These are phyloP conservation scores for Danio kyathit DNA, from an alignment of 2,797 vertebrate species.

Conservation along the genomic window DNA sequence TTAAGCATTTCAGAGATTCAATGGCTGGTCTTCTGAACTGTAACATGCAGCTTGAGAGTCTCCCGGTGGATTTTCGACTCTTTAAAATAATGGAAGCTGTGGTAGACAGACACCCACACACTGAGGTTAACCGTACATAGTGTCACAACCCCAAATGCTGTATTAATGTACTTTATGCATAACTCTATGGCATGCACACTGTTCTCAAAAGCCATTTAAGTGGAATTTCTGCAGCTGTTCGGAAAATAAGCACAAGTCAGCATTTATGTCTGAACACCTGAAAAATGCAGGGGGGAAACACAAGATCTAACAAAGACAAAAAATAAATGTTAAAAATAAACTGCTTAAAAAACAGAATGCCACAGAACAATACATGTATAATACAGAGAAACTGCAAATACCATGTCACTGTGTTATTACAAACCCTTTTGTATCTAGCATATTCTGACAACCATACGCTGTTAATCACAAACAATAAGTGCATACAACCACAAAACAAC, in stretches of 20 bases:
- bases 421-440: too few species aligned
- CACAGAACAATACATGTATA: too few species aligned
- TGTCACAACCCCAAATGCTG: not conserved
- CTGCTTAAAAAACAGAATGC: too few species aligned
- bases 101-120: not conserved
- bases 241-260: not conserved
- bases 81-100: conserved; percentile 13
- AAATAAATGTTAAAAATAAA: not conserved
- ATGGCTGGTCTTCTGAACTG: conserved; percentile 1
- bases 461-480: too few species aligned
- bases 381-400: too few species aligned
- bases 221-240: not conserved
- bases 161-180: not conserved
- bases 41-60: conserved; percentile 4
- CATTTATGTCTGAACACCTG: not conserved
- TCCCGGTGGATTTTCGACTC: not conserved
- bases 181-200: not conserved
- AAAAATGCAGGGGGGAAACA: not conserved
- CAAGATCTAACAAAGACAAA: not conserved
- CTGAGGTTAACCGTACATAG: not conserved
- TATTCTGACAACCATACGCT: too few species aligned
- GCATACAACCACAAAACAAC: too few species aligned
- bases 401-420: too few species aligned
- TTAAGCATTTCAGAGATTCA: not conserved
- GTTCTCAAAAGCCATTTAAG: not conserved